Evolutionary conservation across 2,888 invertebrate genomes (phyloP).

Genomic region (Andricus quercusramuli): DNA sequence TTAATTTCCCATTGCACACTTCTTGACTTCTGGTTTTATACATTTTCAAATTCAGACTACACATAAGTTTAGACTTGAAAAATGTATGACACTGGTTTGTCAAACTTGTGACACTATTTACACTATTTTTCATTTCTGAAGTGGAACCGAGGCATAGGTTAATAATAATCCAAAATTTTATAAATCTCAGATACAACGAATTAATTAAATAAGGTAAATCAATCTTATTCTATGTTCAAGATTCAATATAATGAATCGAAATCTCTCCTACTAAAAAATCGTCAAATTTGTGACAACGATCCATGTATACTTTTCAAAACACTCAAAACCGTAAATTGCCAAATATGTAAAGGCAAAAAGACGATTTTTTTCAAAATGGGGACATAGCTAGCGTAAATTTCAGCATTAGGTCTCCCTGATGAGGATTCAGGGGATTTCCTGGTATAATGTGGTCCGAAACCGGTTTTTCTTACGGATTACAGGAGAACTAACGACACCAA

Average conservation of each 20-base stretch:
- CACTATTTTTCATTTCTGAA: too few species aligned
- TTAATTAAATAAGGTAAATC: neutral
- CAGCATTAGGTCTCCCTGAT: neutral
- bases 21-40: too few species aligned
- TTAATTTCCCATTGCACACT: too few species aligned
- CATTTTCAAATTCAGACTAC: too few species aligned
- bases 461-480: slow-evolving; percentile 30
- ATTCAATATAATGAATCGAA: neutral
- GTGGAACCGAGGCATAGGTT: too few species aligned
- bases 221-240: neutral
- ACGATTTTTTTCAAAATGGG: neutral
- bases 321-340: neutral
- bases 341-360: neutral
- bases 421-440: slow-evolving; percentile 27
- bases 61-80: too few species aligned
- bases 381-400: neutral
- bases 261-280: too few species aligned
- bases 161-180: neutral
- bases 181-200: neutral
- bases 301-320: neutral
- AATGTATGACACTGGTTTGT: too few species aligned
- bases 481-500: slow-evolving; percentile 20
- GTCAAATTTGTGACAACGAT: neutral
- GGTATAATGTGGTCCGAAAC: slow-evolving; percentile 20
- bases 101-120: too few species aligned